Percentiles rank a stretch among this genome's conserved stretches.
Conservation (phyloP, 2,113 vertebrate genomes). For the Falco punctatus region DNA sequence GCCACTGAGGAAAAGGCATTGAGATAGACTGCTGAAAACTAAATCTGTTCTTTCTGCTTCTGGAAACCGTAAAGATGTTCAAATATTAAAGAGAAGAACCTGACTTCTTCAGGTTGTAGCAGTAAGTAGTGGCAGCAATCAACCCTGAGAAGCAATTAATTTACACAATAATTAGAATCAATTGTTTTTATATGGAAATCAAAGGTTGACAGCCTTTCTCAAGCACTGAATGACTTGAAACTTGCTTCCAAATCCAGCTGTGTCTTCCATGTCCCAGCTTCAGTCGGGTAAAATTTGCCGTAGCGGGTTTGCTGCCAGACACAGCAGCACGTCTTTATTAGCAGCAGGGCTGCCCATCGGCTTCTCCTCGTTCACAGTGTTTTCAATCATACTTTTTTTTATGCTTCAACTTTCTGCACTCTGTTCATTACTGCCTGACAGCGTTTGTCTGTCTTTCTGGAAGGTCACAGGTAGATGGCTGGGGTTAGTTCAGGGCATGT, state of each 20-base stretch:
- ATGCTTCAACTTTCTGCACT: background rate
- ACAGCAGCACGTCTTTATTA: background rate
- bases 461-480: background rate
- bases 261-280: background rate
- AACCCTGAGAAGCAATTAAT: background rate
- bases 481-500: background rate
- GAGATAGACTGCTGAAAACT: background rate
- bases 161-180: background rate
- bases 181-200: background rate
- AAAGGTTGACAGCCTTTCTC: background rate
- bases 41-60: background rate
- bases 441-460: background rate
- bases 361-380: background rate
- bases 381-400: background rate
- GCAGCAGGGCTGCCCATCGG: background rate
- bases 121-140: background rate
- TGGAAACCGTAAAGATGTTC: background rate
- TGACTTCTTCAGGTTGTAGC: background rate
- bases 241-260: background rate
- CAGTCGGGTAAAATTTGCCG: background rate
- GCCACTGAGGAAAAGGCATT: background rate
- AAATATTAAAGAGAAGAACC: background rate
- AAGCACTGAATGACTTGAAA: background rate
- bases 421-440: background rate
- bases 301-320: background rate